These are phyloP conservation scores for Hypomesus transpacificus DNA, from an alignment of 2,113 vertebrate species.

Conservation along the genomic window DNA sequence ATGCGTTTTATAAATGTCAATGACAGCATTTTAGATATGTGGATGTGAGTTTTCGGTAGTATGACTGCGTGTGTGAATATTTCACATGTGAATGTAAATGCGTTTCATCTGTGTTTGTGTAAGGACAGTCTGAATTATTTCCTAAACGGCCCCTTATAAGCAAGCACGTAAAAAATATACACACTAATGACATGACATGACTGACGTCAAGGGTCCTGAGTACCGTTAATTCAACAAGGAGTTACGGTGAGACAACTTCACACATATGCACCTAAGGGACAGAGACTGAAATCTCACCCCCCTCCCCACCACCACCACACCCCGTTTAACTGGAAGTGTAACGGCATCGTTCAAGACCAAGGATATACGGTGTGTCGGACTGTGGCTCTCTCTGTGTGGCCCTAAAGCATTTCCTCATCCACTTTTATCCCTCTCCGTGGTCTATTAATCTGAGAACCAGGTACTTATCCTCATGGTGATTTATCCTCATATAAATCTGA, in stretches of 20 bases:
- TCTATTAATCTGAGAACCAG: conserved; percentile 64
- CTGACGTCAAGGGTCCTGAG: background rate
- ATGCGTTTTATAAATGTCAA: background rate
- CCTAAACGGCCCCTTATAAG: background rate
- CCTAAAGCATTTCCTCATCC: conserved; percentile 61
- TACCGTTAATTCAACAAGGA: background rate
- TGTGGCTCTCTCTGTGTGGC: conserved; percentile 45
- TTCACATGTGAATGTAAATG: background rate
- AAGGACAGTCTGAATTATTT: background rate
- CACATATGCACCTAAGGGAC: too few species aligned
- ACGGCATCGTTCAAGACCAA: conserved; percentile 42
- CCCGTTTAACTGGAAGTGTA: conserved; percentile 44
- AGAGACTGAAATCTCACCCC: background rate
- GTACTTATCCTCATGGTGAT: conserved; percentile 63
- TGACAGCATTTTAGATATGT: too few species aligned
- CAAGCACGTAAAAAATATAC: background rate
- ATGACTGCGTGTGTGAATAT: background rate
- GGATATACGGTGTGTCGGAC: conserved; percentile 43
- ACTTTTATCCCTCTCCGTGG: conserved; percentile 55
- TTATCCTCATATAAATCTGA: conserved; percentile 70
- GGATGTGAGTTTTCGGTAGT: background rate
- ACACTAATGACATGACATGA: background rate
- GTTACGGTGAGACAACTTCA: too few species aligned
- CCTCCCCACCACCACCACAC: background rate
- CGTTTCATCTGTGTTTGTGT: background rate